Conservation (phyloP, 2,113 vertebrate species). For the Salvelinus namaycush region DNA sequence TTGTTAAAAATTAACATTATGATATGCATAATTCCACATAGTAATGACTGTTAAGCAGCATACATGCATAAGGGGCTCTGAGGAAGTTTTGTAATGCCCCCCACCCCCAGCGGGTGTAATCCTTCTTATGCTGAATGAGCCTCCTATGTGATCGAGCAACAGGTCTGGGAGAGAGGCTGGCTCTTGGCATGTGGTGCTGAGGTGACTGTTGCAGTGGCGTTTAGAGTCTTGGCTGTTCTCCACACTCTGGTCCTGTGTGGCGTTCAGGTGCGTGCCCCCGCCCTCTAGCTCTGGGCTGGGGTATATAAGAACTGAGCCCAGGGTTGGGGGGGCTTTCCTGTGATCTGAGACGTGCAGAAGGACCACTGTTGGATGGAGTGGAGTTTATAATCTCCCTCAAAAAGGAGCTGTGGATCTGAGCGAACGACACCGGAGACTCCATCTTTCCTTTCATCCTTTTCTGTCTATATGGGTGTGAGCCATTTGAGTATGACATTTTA, state of each 20-base stretch:
- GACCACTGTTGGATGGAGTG: constrained; percentile 27
- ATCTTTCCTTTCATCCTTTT: neutral
- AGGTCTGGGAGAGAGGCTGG: neutral
- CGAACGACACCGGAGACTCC: constrained; percentile 3
- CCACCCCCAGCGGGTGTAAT: constrained; percentile 50
- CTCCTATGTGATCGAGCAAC: constrained; percentile 54
- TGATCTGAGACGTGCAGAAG: constrained; percentile 16
- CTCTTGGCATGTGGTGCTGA: neutral
- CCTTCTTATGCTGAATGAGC: constrained; percentile 57
- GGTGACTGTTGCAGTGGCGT: neutral
- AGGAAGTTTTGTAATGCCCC: constrained; percentile 57
- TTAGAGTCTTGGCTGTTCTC: neutral
- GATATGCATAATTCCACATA: constrained; percentile 34
- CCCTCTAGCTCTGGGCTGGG: neutral
- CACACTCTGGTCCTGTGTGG: neutral
- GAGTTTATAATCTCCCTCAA: constrained; percentile 10
- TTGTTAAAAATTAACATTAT: neutral
- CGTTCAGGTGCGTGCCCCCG: neutral
- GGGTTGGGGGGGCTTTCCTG: constrained; percentile 28
- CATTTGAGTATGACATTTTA: neutral
- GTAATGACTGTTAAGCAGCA: constrained; percentile 56
- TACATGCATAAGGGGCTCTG: constrained; percentile 42
- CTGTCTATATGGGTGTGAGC: constrained; percentile 35
- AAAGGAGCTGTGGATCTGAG: constrained; percentile 21
- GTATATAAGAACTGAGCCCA: constrained; percentile 58